phyloP scores from a whole-genome alignment of 2,797 vertebrate species.

The Myiothlypis chrysogaster region DNA sequence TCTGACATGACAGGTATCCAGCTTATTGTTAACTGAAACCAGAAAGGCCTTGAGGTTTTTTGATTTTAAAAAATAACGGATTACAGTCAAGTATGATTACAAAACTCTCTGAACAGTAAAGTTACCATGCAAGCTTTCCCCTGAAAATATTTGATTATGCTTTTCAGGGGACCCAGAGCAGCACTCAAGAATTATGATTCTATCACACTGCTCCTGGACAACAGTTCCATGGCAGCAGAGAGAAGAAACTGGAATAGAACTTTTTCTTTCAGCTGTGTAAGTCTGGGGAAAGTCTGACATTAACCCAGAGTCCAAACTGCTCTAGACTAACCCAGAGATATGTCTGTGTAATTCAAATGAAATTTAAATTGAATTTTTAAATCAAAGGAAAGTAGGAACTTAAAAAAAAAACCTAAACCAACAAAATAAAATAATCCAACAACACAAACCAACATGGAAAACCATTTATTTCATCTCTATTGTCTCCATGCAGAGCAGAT shows the following conservation, averaged over 20 bases:
- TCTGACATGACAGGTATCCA: neutral
- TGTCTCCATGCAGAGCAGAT: slow-evolving; percentile 55
- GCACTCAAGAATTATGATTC: neutral
- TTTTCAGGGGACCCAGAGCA: neutral
- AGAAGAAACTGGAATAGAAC: neutral
- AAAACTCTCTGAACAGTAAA: neutral
- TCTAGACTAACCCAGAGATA: neutral
- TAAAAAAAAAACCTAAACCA: neutral
- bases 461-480: slow-evolving; percentile 68
- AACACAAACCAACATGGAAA: neutral
- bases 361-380: neutral
- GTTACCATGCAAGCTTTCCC: neutral
- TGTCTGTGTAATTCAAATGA: neutral
- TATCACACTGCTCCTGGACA: neutral
- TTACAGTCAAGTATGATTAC: neutral
- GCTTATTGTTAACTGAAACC: neutral
- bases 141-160: neutral
- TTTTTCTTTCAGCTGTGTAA: neutral
- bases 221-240: neutral
- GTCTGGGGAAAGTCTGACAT: neutral
- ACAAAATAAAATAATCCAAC: neutral
- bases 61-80: neutral
- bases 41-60: neutral
- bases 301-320: neutral
- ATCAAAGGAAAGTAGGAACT: neutral